These are phyloP conservation scores for Plumapathes pennacea DNA, from an alignment of 92 coral and sea anemone species.

Conservation along the genomic window DNA sequence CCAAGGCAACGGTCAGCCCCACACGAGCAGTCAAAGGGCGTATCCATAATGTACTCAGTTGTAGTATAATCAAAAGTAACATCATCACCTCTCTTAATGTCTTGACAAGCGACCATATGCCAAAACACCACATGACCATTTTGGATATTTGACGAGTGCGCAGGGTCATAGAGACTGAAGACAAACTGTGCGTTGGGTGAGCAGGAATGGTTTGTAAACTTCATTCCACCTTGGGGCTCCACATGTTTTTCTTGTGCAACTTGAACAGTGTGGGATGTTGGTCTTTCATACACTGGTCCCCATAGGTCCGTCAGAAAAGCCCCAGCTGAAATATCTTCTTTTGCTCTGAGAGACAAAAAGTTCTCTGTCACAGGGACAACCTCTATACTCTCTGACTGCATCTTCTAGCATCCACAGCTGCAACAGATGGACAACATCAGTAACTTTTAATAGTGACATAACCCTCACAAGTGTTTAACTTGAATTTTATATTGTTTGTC, in stretches of 20 bases:
- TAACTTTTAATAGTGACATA: no score
- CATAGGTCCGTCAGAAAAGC: conserved; percentile 30
- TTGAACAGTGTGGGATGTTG: conserved; percentile 5
- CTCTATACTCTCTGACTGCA: conserved; percentile 22
- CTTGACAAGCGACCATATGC: not conserved
- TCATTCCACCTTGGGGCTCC: not conserved
- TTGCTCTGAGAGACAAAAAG: conserved; percentile 14
- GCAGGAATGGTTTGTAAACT: conserved; percentile 17
- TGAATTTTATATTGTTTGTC: no score
- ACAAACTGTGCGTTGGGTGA: conserved; percentile 16
- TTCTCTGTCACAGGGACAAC: not conserved
- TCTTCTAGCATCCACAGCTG: no score
- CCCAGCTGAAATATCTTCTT: conserved; percentile 7
- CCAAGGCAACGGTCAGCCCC: conserved; percentile 1
- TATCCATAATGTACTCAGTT: not conserved
- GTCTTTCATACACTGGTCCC: conserved; percentile 3
- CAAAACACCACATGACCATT: not conserved
- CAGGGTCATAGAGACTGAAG: no score
- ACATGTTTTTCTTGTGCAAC: conserved; percentile 12
- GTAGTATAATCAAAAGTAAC: not conserved
- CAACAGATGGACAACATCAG: no score
- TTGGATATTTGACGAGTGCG: no score
- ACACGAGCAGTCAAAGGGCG: not conserved
- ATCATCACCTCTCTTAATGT: not conserved
- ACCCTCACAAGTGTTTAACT: no score